These are phyloP conservation scores for Limnephilus marmoratus DNA, from an alignment of 2,888 invertebrate genomes.

Conservation along the genomic window DNA sequence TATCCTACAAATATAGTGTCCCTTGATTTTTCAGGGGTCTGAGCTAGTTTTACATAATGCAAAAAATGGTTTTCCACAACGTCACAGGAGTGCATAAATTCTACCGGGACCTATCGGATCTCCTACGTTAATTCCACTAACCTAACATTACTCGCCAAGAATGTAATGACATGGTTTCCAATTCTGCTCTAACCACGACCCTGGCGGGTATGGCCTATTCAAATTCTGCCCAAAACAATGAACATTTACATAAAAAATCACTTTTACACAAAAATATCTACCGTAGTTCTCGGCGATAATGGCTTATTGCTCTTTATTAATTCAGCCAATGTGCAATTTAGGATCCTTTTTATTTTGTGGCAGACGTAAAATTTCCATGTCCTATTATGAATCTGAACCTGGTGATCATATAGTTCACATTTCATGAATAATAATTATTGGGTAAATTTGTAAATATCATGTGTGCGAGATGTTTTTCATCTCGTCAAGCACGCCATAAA, in stretches of 20 bases:
- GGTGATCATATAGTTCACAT: constrained; percentile 3
- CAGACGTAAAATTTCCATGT: not conserved
- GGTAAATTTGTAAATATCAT: not conserved
- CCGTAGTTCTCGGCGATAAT: constrained; percentile 33
- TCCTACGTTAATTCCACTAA: not conserved
- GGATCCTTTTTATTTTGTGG: constrained; percentile 4
- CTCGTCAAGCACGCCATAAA: not conserved
- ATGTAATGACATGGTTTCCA: constrained; percentile 41
- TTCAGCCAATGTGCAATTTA: constrained; percentile 23
- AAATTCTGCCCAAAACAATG: constrained; percentile 35
- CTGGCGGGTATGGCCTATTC: constrained; percentile 35
- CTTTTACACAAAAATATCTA: not conserved
- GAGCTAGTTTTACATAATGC: not conserved
- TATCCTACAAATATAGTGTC: too few relatives aligned
- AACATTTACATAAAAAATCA: constrained; percentile 38
- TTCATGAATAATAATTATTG: not conserved
- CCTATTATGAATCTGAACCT: not conserved
- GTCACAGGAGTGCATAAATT: not conserved
- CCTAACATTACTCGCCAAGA: not conserved
- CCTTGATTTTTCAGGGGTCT: too few relatives aligned
- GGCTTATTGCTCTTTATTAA: not conserved
- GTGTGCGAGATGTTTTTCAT: not conserved
- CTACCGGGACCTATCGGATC: not conserved
- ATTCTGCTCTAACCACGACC: not conserved
- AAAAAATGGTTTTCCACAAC: not conserved